Base-by-base conservation (phyloP, 2,797 vertebrate species). In the Pantherophis alleghaniensis region DNA sequence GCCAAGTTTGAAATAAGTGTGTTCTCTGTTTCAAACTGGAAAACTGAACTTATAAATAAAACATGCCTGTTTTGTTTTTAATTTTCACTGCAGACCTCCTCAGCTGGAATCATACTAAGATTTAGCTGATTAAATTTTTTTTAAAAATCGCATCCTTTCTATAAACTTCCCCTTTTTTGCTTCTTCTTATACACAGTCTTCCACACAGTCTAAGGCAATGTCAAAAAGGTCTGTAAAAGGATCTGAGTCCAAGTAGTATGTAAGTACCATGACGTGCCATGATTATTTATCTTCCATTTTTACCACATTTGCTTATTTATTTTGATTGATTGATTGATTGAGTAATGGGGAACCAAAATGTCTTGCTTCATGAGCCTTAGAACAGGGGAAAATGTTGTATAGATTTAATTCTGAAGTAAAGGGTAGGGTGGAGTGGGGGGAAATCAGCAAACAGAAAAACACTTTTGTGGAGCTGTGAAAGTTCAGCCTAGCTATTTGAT, bases 391-490 rank as follows among this genome's bases (percentile, higher is more conserved):
- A 96, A 96, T 11, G 5, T 93, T 51, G 96, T 98, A 98, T 98
- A 95, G 97, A 98, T 98, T 98, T 98, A 97, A 98, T 98, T 99
- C 98, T 98, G 98, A 98, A 98, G 98, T 98, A 98, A 93, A n/a
- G 66, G 98, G 98, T 28, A n/a, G n/a, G 98, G 98, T 18, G 28
- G 98, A 51, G 98, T 26, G 10, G 63, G 32, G 2, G 26, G 10
- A 55, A 88, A 98, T 99, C 98, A 98, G 98, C 98, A 99, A 99
- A 99, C 98, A 99, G 98, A 98, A 98, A 98, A 98, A 98, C 98
- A 98, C 98, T 99, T 98, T 98, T 99, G 99, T 99, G 99, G 98
- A 98, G 98, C 98, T 98, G 98, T 98, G 98, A 99, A 99, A 98
- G 98, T 98, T 98, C 98, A 99, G 99, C 98, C 98, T 98, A 97